Evolutionary conservation across 2,113 vertebrate genomes (phyloP), one percentile per base, ranked within the genome.

Genomic region (Varanus komodoensis): DNA sequence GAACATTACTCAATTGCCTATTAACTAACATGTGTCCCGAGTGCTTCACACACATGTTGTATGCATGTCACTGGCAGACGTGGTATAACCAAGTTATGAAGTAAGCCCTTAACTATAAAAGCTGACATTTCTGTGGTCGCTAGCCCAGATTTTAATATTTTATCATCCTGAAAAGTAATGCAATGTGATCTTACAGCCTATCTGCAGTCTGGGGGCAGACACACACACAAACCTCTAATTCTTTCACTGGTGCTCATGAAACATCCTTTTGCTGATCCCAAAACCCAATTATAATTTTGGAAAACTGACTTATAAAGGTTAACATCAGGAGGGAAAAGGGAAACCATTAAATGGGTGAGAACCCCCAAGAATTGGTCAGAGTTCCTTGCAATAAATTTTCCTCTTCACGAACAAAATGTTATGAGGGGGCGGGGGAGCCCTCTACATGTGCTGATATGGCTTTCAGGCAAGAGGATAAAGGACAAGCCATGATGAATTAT

Each of bases 401-500:
- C 27, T 0, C 0, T 23, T 27, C 67, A 77, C n/a, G 89, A 87
- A 86, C 38, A 78, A 87, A 61, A 25, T 71, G 81, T 34, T 48
- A 4, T 61, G 73, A n/a, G 8, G 87, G 8, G 1, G 8, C 34
- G 69, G 4, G 38, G 7, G 32, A 77, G 82, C 0, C 1, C 73
- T 67, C 77, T n/a, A 17, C 54, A 75, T 87, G 57, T 25, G 67
- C 83, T 80, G 90, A 64, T 17, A 71, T 61, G 0, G 3, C 71
- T 75, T 83, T 38, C 44, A 87, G 68, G 68, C 89, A 80, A 57
- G 74, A 74, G 87, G 44, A 57, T 89, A 81, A 88, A 83, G 73
- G 87, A 86, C 61, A 87, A 87, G 52, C 32, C 25, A 7, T 57
- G 48, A 44, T 78, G 86, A 85, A 75, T 38, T 79, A 84, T 38